These are phyloP conservation scores for Arrhopalites spinosus DNA, from an alignment of 2,888 invertebrate genomes.

Conservation along the genomic window DNA sequence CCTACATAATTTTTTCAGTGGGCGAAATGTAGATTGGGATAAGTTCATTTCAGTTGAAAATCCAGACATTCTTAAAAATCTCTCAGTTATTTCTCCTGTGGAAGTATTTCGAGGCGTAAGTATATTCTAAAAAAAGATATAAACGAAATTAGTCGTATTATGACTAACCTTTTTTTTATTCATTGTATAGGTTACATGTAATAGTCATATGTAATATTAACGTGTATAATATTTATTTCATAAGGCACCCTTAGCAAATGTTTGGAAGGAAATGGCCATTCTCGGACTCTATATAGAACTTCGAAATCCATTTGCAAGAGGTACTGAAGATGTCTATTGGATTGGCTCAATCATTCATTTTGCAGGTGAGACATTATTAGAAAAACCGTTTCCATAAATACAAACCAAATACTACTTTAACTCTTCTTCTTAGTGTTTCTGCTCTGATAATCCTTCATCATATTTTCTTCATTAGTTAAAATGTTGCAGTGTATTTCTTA, in stretches of 20 bases:
- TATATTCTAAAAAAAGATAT: not conserved
- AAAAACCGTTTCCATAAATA: not conserved
- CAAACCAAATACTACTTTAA: no score
- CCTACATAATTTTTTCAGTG: not conserved
- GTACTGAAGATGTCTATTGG: slow-evolving; percentile 38
- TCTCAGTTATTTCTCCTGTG: not conserved
- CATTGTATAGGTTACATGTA: not conserved
- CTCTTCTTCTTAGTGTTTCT: not conserved
- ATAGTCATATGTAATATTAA: not conserved
- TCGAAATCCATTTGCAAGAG: slow-evolving; percentile 37
- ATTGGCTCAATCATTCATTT: slow-evolving; percentile 42
- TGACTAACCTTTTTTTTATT: not conserved
- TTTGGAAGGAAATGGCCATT: slow-evolving; percentile 41
- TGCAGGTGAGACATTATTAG: slow-evolving; percentile 38
- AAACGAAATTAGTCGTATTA: no score
- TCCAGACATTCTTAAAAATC: not conserved
- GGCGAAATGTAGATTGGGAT: slow-evolving; percentile 9
- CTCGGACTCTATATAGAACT: slow-evolving; percentile 40
- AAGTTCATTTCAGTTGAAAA: not conserved
- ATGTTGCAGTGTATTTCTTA: not conserved
- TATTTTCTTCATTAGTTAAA: not conserved
- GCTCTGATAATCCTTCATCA: not conserved
- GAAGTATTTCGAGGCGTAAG: not conserved
- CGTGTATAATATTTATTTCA: not conserved
- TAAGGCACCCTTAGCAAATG: slow-evolving; percentile 40